These are phyloP conservation scores for Passer domesticus DNA, from an alignment of 2,113 vertebrate genomes.

Conservation along the genomic window DNA sequence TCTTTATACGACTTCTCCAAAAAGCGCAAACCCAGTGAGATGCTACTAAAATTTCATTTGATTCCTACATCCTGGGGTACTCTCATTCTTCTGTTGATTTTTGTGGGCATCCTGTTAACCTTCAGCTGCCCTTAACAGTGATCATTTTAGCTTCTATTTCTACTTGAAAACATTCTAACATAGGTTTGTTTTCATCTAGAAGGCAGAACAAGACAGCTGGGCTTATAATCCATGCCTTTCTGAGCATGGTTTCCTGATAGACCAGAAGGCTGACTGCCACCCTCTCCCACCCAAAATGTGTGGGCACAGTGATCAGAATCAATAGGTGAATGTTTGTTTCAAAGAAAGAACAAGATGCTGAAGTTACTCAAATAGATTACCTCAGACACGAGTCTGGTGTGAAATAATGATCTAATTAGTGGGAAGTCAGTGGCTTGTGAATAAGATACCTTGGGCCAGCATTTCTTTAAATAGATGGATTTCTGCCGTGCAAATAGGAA, in stretches of 20 bases:
- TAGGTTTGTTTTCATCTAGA: not conserved
- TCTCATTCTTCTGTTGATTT: not conserved
- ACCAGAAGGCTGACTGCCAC: not conserved
- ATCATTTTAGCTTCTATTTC: not conserved
- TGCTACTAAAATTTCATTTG: not conserved
- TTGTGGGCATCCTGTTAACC: not conserved
- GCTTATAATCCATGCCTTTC: not conserved
- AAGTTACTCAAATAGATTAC: not conserved
- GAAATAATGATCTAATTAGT: not conserved
- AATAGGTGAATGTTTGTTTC: not conserved
- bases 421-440: not conserved
- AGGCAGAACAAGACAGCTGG: not conserved
- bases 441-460: not conserved
- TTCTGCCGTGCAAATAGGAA: not conserved
- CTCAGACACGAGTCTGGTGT: not conserved
- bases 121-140: not conserved
- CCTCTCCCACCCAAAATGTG: fast-evolving
- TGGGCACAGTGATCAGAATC: not conserved
- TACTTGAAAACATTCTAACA: not conserved
- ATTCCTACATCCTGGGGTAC: not conserved
- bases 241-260: not conserved
- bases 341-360: not conserved
- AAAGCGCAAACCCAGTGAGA: not conserved
- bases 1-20: not conserved
- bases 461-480: not conserved